Conservation (phyloP, 1,140 invertebrate species). For the Drosophila fuyamai region DNA sequence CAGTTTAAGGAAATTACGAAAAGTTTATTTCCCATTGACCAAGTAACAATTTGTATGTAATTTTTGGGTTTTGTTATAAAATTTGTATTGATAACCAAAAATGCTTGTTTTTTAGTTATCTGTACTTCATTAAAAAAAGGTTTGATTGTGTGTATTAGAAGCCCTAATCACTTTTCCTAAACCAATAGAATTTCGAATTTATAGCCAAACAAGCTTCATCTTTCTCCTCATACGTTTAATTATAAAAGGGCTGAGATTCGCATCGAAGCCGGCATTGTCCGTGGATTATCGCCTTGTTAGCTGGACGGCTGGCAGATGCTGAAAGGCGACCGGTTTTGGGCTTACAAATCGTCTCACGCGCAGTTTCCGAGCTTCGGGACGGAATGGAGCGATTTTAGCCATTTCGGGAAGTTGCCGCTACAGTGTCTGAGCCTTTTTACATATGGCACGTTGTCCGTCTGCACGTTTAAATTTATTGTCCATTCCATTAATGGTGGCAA, state of each 20-base stretch:
- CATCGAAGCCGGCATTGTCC: slow-evolving; percentile 42
- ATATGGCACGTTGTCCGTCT: slow-evolving; percentile 79
- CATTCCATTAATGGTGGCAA: slow-evolving; percentile 82
- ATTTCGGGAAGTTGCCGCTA: slow-evolving; percentile 68
- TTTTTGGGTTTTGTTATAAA: neutral
- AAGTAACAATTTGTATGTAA: too few species aligned
- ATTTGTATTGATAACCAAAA: neutral
- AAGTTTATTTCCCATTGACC: too few species aligned
- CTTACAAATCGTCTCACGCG: slow-evolving; percentile 81
- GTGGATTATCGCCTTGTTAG: slow-evolving; percentile 70
- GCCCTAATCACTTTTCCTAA: neutral
- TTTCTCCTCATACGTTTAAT: slow-evolving; percentile 19
- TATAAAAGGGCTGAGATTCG: slow-evolving; percentile 34
- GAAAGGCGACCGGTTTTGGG: slow-evolving; percentile 32
- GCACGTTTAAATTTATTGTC: slow-evolving; percentile 82
- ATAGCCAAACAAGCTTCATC: neutral
- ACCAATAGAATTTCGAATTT: neutral
- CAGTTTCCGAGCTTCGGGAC: slow-evolving; percentile 21
- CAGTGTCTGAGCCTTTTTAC: slow-evolving; percentile 65
- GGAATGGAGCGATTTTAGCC: slow-evolving; percentile 60
- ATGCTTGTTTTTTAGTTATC: too few species aligned
- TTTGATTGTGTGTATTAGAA: too few species aligned
- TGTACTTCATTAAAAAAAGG: too few species aligned
- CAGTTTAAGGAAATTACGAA: too few species aligned
- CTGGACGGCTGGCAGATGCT: slow-evolving; percentile 30